A percentile compares a stretch with the other conserved stretches of the same genome.
Conservation (phyloP, 2,113 vertebrate genomes). For the Leucopsar rothschildi region DNA sequence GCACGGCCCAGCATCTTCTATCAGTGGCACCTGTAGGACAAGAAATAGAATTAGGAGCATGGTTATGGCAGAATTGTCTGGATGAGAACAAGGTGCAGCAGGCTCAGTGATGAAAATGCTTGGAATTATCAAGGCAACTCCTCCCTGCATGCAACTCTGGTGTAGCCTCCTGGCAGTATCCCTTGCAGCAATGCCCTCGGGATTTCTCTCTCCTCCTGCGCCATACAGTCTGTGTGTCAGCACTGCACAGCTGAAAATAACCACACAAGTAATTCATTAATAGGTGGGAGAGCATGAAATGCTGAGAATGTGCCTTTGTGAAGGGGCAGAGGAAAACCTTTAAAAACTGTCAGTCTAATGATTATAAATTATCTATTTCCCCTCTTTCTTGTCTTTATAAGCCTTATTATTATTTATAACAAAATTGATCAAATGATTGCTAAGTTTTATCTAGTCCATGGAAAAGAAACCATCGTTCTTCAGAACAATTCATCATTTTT, state of each 20-base stretch:
- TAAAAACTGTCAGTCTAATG: not conserved
- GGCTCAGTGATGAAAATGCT: not conserved
- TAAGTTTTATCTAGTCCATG: not conserved
- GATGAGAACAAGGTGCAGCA: not conserved
- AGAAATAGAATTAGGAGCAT: not conserved
- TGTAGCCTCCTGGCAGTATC: not conserved
- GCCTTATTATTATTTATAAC: not conserved
- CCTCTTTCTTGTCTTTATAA: not conserved
- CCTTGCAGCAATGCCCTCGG: not conserved
- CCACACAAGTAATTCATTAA: not conserved
- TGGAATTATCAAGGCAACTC: not conserved
- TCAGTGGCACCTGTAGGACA: not conserved
- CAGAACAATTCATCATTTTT: not conserved
- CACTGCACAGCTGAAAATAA: not conserved
- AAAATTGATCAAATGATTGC: not conserved
- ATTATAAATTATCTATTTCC: not conserved
- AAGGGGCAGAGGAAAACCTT: not conserved
- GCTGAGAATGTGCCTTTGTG: not conserved
- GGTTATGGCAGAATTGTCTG: not conserved
- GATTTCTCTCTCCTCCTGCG: not conserved
- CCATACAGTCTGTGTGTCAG: not conserved
- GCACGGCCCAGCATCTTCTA: not conserved
- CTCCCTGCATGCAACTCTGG: not conserved
- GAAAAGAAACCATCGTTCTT: not conserved
- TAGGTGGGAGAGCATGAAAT: not conserved